Evolutionary conservation across 2,113 vertebrate species (phyloP).

Genomic region (Capreolus pygargus): DNA sequence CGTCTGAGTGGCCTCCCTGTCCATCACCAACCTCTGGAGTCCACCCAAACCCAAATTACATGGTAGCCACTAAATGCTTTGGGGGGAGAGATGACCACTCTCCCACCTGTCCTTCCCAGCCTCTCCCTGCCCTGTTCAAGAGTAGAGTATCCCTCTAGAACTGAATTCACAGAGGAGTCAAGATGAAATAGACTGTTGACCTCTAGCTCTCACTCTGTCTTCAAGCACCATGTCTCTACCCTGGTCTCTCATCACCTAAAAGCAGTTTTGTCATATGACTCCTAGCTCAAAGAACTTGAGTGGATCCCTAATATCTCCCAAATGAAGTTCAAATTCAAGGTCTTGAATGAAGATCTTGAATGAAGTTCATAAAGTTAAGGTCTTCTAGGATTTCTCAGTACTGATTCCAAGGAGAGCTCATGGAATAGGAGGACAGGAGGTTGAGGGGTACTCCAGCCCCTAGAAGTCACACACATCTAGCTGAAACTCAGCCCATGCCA

Average conservation of each 20-base stretch:
- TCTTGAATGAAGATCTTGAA: background rate
- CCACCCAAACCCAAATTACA: background rate
- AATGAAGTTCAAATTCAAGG: background rate
- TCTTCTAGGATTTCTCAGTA: background rate
- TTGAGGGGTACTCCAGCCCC: background rate
- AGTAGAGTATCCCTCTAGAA: background rate
- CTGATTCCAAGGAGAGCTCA: background rate
- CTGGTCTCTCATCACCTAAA: background rate
- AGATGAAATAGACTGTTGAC: background rate
- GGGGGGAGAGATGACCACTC: background rate
- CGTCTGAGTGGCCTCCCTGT: too few relatives aligned
- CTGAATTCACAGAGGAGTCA: background rate
- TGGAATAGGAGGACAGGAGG: accelerated
- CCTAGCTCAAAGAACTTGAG: background rate
- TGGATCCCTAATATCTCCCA: background rate
- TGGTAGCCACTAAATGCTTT: background rate
- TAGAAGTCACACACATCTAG: background rate
- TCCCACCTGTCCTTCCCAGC: background rate
- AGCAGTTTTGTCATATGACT: background rate
- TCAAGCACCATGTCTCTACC: background rate
- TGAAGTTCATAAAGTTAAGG: background rate
- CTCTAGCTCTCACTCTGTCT: background rate
- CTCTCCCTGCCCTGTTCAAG: background rate
- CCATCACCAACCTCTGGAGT: too few relatives aligned
- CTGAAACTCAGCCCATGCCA: background rate